phyloP scores from a whole-genome alignment of 2,797 vertebrate genomes.

The Dipus sagitta region DNA sequence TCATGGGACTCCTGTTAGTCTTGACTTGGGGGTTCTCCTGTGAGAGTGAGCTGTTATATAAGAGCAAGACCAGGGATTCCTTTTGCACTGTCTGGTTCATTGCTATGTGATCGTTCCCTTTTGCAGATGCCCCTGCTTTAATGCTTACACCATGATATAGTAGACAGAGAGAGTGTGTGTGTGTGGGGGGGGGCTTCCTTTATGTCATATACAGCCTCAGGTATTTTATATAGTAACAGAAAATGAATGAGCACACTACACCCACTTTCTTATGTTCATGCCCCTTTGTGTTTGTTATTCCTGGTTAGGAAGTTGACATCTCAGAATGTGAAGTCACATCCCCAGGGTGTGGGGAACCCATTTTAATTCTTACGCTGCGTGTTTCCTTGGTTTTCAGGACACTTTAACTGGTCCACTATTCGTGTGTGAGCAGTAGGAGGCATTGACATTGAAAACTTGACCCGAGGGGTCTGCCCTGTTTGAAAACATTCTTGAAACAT shows the following conservation, averaged over 20 bases:
- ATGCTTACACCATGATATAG: neutral
- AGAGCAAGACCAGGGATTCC: neutral
- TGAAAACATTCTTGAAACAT: slow-evolving; percentile 45
- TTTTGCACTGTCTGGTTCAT: neutral
- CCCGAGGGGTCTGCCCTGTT: neutral
- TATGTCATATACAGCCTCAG: neutral
- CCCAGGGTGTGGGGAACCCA: neutral
- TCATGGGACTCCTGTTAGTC: too few relatives aligned
- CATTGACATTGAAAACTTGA: neutral
- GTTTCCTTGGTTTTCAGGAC: neutral
- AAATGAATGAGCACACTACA: neutral
- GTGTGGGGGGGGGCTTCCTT: neutral
- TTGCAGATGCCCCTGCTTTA: neutral
- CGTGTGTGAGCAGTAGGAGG: neutral
- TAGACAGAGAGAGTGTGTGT: too few relatives aligned
- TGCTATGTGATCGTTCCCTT: neutral
- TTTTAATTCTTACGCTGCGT: neutral
- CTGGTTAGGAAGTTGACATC: neutral
- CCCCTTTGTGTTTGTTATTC: slow-evolving; percentile 5
- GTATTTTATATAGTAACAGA: neutral
- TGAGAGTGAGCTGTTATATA: neutral
- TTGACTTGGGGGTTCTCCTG: neutral
- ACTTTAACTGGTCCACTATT: neutral
- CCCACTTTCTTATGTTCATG: neutral
- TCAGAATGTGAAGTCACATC: neutral